Conservation (phyloP, 1,140 invertebrate genomes). For the Brachionus manjavacas region DNA sequence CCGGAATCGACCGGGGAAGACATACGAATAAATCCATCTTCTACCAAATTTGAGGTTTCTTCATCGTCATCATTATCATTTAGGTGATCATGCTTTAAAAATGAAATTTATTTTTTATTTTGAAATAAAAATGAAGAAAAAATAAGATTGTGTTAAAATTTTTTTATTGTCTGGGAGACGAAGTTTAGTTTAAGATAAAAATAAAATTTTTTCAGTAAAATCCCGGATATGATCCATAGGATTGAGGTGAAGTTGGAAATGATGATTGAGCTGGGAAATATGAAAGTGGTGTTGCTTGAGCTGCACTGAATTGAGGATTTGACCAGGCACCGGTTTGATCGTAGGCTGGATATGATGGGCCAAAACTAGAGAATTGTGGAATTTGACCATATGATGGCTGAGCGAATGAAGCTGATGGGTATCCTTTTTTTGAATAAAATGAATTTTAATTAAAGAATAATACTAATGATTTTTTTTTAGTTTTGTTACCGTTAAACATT, state of each 20-base stretch:
- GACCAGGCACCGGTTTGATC: not conserved
- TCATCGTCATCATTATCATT: not conserved
- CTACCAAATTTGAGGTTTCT: conserved; percentile 35
- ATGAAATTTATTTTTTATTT: too few species aligned
- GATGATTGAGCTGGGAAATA: not conserved
- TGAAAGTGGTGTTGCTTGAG: not conserved
- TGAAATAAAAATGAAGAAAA: too few species aligned
- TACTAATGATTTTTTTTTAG: too few species aligned
- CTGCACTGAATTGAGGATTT: not conserved
- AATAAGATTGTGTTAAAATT: too few species aligned
- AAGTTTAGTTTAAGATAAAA: too few species aligned
- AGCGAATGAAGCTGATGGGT: not conserved
- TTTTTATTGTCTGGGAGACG: too few species aligned
- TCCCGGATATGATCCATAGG: not conserved
- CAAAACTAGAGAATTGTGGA: not conserved
- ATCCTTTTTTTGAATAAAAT: not conserved
- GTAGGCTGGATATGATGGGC: not conserved
- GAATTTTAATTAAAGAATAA: too few species aligned
- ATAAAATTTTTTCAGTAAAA: not conserved
- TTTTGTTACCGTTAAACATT: too few species aligned
- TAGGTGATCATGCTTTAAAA: not conserved
- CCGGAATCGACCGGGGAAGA: conserved; percentile 27
- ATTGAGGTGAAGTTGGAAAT: not conserved
- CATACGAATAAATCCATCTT: conserved; percentile 41
- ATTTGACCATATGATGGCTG: not conserved